phyloP scores from a whole-genome alignment of 2,113 vertebrate genomes.

The Myotis yumanensis region DNA sequence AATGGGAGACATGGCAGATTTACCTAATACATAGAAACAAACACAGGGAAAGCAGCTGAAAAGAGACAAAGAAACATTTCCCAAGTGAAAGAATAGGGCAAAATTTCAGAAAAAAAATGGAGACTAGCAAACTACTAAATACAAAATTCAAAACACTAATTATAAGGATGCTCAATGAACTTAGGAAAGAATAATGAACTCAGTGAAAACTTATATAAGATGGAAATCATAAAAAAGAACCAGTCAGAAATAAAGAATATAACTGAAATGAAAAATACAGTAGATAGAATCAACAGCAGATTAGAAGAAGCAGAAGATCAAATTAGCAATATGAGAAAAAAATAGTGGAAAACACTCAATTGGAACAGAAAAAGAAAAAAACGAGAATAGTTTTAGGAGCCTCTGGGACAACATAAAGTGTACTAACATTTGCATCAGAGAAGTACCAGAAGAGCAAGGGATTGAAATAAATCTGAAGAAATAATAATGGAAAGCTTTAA shows the following conservation, averaged over 20 bases:
- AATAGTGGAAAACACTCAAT: neutral
- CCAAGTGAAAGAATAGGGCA: neutral
- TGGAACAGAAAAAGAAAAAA: neutral
- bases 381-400: neutral
- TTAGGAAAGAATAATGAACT: neutral
- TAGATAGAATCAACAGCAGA: neutral
- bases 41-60: neutral
- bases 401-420: neutral
- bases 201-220: neutral
- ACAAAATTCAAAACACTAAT: neutral
- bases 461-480: neutral
- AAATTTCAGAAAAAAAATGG: neutral
- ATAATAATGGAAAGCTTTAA: neutral
- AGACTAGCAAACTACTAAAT: neutral
- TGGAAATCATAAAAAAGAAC: neutral
- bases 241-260: neutral
- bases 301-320: neutral
- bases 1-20: neutral
- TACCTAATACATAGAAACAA: neutral
- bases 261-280: neutral
- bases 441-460: neutral
- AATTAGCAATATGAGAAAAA: neutral
- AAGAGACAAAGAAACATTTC: neutral
- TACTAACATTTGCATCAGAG: neutral
- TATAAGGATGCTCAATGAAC: neutral